Evolutionary conservation across 2,113 vertebrate genomes (phyloP).

Genomic region (Mionectes macconnelli): DNA sequence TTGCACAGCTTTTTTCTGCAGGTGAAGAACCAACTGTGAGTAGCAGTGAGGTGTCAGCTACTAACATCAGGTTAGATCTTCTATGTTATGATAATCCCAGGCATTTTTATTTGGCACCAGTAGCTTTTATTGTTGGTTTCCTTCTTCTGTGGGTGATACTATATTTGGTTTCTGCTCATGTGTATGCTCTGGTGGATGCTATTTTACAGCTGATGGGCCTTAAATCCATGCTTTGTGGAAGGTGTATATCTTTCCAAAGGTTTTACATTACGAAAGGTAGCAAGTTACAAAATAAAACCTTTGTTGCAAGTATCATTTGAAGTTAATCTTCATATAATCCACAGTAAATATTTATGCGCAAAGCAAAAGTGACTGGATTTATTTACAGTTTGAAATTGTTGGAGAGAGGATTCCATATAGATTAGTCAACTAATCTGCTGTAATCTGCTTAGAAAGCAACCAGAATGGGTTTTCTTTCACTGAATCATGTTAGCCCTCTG

Average conservation of each 20-base stretch:
- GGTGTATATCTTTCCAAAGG: neutral
- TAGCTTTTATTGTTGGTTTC: neutral
- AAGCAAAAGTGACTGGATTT: constrained; percentile 41
- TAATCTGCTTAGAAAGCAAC: constrained; percentile 62
- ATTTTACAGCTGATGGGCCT: neutral
- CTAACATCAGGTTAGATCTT: neutral
- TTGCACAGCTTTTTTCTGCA: neutral
- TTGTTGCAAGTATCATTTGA: constrained; percentile 29
- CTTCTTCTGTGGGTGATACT: neutral
- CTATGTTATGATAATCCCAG: neutral
- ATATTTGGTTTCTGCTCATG: neutral
- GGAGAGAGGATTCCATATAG: constrained; percentile 49
- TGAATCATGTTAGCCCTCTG: neutral
- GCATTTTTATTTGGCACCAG: neutral
- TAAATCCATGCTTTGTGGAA: neutral
- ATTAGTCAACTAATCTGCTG: constrained; percentile 61
- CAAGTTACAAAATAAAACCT: constrained; percentile 18
- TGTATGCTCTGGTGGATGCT: neutral
- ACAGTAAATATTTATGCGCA: constrained; percentile 46
- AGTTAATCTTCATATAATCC: constrained; percentile 58
- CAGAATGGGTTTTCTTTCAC: constrained; percentile 3
- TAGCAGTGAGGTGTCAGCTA: neutral
- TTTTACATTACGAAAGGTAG: constrained; percentile 18
- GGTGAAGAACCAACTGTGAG: neutral
- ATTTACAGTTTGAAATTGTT: constrained; percentile 49